A percentile compares a stretch with the other conserved stretches of the same genome.
These are phyloP conservation scores for Ylistrum balloti DNA, from an alignment of 1,140 invertebrate genomes.

Conservation along the genomic window DNA sequence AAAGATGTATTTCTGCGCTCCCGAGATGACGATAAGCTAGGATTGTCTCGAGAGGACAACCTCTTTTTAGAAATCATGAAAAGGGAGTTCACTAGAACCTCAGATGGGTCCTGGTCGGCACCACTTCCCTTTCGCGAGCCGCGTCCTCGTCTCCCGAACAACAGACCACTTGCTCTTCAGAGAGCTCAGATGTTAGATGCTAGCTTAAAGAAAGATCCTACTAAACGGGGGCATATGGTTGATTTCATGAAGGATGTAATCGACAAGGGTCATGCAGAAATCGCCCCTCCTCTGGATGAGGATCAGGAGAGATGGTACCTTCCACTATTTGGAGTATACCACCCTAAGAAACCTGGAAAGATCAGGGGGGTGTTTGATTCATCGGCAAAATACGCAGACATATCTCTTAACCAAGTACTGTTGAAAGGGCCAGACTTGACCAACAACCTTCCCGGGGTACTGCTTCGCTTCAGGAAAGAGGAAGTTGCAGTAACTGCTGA, in stretches of 20 bases:
- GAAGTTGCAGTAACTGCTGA: conserved; percentile 53
- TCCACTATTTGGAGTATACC: conserved; percentile 59
- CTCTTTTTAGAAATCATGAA: too few species aligned
- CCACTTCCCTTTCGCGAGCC: too few species aligned
- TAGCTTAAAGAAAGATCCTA: background rate
- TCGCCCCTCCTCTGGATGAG: background rate
- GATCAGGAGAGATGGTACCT: conserved; percentile 55
- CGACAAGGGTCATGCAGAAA: conserved; percentile 54
- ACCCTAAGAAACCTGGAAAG: conserved; percentile 53
- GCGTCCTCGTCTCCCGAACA: too few species aligned
- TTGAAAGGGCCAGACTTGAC: conserved; percentile 77
- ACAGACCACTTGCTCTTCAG: too few species aligned
- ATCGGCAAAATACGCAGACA: background rate
- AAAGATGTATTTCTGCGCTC: background rate
- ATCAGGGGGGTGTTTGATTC: conserved; percentile 51
- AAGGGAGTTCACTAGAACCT: too few species aligned
- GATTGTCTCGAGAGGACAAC: conserved; percentile 44
- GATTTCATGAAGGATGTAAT: conserved; percentile 53
- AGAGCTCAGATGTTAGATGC: background rate
- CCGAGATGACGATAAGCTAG: conserved; percentile 23
- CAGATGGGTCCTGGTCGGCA: too few species aligned
- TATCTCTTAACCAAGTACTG: conserved; percentile 53
- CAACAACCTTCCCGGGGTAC: conserved; percentile 58
- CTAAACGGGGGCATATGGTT: background rate
- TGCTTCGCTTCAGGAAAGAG: conserved; percentile 59